These are phyloP conservation scores for Zaprionus camerounensis DNA, from an alignment of 1,140 invertebrate genomes.

Conservation along the genomic window DNA sequence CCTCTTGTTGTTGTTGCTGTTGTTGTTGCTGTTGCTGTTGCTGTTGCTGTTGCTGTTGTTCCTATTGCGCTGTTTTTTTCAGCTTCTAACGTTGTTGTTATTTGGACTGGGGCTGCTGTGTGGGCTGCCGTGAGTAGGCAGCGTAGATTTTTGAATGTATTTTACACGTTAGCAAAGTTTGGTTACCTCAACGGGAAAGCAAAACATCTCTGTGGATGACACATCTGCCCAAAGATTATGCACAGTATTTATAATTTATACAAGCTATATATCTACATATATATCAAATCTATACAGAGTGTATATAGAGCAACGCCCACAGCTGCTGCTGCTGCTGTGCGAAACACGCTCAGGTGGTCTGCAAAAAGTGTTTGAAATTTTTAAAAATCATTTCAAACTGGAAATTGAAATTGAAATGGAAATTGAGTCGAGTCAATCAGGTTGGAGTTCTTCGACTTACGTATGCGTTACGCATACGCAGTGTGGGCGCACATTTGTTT, in stretches of 20 bases:
- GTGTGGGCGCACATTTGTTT: background rate
- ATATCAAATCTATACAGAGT: conserved; percentile 9
- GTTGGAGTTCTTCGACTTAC: background rate
- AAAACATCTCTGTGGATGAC: conserved; percentile 28
- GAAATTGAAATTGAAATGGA: background rate
- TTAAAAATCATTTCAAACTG: background rate
- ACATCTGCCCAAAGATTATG: conserved; percentile 36
- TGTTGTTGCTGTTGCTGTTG: conserved; percentile 16
- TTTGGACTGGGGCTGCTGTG: conserved; percentile 11
- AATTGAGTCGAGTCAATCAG: conserved; percentile 5
- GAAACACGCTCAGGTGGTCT: conserved; percentile 19
- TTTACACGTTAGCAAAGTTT: conserved; percentile 33
- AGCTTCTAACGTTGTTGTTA: conserved; percentile 11
- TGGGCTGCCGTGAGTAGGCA: conserved; percentile 27
- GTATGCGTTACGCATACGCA: conserved; percentile 1
- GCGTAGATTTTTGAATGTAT: conserved; percentile 31
- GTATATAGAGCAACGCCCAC: conserved; percentile 31
- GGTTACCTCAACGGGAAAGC: background rate
- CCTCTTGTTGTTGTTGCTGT: conserved; percentile 10
- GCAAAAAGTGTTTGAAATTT: conserved; percentile 6
- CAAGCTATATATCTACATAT: background rate
- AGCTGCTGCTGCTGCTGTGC: background rate
- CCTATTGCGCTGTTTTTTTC: conserved; percentile 3
- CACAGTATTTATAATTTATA: conserved; percentile 19
- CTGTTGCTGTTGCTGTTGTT: conserved; percentile 6